Evolutionary conservation across 2,113 vertebrate species (phyloP).

Genomic region (Pomatorhinus ruficollis): DNA sequence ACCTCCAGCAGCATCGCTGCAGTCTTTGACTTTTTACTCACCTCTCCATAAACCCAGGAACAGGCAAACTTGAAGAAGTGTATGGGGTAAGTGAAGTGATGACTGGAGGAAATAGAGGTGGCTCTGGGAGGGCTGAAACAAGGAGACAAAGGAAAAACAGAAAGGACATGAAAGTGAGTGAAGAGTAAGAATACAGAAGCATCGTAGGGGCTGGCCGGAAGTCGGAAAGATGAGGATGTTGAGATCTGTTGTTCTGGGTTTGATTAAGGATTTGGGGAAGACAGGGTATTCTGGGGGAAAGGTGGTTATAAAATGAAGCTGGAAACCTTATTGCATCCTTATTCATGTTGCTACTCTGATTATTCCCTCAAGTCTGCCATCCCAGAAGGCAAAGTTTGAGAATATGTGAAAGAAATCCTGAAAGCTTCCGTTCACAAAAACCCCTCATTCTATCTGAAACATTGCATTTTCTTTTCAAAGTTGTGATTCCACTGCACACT

Average conservation of each 20-base stretch:
- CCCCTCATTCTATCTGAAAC: accelerated
- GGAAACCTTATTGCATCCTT: background rate
- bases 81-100: background rate
- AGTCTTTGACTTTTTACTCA: background rate
- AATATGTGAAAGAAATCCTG: background rate
- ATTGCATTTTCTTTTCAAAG: background rate
- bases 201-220: background rate
- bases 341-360: background rate
- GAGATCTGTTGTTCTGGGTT: background rate
- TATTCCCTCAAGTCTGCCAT: background rate
- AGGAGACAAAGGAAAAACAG: background rate
- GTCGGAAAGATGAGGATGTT: background rate
- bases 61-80: background rate
- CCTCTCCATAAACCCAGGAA: background rate
- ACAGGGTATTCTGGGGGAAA: background rate
- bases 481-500: background rate
- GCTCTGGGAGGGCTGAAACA: background rate
- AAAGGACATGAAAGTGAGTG: background rate
- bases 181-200: background rate
- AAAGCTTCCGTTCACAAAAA: background rate
- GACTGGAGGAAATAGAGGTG: background rate
- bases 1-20: background rate
- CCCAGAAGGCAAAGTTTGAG: background rate
- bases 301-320: accelerated
- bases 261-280: background rate